Percentiles rank a stretch among this genome's conserved stretches.
Conservation (phyloP, 1,140 invertebrate genomes). For the Apis laboriosa region DNA sequence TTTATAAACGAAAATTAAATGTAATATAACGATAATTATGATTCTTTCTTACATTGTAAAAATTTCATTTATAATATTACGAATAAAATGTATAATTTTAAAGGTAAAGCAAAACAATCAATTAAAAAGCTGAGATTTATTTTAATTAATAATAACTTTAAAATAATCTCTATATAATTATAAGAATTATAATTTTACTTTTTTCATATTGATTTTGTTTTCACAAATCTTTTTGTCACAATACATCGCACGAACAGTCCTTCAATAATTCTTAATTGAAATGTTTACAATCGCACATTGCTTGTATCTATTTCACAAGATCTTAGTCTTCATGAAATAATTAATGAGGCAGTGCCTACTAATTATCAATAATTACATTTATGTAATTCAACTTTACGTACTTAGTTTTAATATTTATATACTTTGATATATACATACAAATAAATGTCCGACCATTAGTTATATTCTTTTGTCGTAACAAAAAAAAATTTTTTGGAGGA, state of each 20-base stretch:
- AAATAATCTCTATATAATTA: conserved; percentile 79
- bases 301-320: conserved; percentile 38
- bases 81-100: conserved; percentile 10
- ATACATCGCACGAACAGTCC: conserved; percentile 43
- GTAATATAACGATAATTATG: background rate
- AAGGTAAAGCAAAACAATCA: conserved; percentile 48
- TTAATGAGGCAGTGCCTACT: conserved; percentile 44
- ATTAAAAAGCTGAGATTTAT: conserved; percentile 79
- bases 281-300: conserved; percentile 40
- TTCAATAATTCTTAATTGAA: conserved; percentile 23
- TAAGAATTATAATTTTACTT: conserved; percentile 71
- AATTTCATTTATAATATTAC: background rate
- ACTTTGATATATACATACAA: conserved; percentile 65
- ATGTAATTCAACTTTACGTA: conserved; percentile 48
- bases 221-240: conserved; percentile 43
- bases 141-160: conserved; percentile 77
- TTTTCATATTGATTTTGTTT: conserved; percentile 55
- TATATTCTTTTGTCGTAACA: conserved; percentile 42
- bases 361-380: conserved; percentile 50
- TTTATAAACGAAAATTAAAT: background rate
- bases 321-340: conserved; percentile 39
- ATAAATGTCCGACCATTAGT: conserved; percentile 63
- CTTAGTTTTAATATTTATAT: conserved; percentile 51
- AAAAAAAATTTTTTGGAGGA: conserved; percentile 37
- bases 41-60: background rate